Evolutionary conservation across 2,113 vertebrate species (phyloP).

Genomic region (Smithornis capensis): DNA sequence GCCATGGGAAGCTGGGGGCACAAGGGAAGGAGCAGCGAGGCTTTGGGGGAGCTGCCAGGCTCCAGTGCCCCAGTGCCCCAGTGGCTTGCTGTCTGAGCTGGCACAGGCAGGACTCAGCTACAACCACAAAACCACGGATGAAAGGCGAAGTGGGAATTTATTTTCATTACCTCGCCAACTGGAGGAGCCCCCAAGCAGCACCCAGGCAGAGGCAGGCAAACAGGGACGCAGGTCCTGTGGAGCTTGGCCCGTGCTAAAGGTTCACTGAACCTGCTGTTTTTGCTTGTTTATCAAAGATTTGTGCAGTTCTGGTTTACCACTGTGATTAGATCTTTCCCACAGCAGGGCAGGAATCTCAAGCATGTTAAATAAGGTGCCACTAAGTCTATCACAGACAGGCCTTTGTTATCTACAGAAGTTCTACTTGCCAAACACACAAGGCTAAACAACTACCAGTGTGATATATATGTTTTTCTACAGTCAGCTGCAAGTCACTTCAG

Average conservation of each 20-base stretch:
- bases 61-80: not conserved
- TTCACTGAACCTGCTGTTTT: not conserved
- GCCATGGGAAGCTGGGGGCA: not conserved
- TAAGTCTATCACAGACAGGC: not conserved
- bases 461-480: not conserved
- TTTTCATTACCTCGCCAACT: not conserved
- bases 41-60: not conserved
- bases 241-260: not conserved
- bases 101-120: not conserved
- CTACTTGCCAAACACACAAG: not conserved
- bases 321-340: not conserved
- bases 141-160: not conserved
- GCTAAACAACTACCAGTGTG: not conserved
- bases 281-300: not conserved
- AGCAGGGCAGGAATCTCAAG: not conserved
- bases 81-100: not conserved
- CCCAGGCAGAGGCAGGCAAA: not conserved
- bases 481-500: not conserved
- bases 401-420: not conserved
- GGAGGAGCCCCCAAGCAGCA: not conserved
- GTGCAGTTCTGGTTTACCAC: not conserved
- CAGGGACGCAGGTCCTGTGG: not conserved
- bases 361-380: conserved; percentile 5
- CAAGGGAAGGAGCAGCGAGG: accelerated
- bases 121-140: not conserved